Base-by-base conservation (phyloP, 2,113 vertebrate species). In the Festucalex cinctus region DNA sequence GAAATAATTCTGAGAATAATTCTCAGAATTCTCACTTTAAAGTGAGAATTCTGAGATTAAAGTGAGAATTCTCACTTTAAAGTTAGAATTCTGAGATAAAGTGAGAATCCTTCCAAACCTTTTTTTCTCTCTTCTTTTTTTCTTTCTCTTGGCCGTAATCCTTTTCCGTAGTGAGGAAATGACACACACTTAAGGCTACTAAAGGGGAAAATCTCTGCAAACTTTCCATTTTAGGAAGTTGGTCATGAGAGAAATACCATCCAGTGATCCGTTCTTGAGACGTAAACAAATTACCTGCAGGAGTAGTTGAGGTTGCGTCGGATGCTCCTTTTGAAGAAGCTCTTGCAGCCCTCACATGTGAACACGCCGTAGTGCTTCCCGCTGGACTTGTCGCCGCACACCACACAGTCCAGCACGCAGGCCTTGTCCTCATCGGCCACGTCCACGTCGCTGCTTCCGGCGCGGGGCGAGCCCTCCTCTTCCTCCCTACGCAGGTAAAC, bases 341-440 rank as follows among this genome's bases (percentile, higher is more conserved):
- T 97, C 91, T 98, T 98, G 90, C 96, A 97, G 69, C 95, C 96
- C 83, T 98, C 96, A 37, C 95, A 98, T 86, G 96, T 97, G 90
- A 96, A 97, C 66, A 96, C 95, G 0, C 95, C 96, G 65, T 98
- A 97, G 69, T 98, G 96, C 46, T 97, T 97, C 28, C 95, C 95
- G 0, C 95, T 96, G 75, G 94, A 95, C 83, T 95, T 95, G 92
- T 96, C 95, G 36, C 95, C 95, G n/a, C 95, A 96, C 67, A 97
- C 95, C 78, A 92, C 94, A 1, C 95, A 95, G 89, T 97, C 95
- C 93, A 95, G 94, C 85, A 94, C 92, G 41, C 94, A 91, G 68
- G 93, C 85, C 69, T 94, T 93, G 81, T 94, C 92, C 56, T 96
- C 96, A 37, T 95, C 96, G 9, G 89, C 94, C 0, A 91, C 93